Evolutionary conservation across 2,113 vertebrate species (phyloP), one percentile per base, ranked within the genome.

Genomic region (Seriola aureovittata): DNA sequence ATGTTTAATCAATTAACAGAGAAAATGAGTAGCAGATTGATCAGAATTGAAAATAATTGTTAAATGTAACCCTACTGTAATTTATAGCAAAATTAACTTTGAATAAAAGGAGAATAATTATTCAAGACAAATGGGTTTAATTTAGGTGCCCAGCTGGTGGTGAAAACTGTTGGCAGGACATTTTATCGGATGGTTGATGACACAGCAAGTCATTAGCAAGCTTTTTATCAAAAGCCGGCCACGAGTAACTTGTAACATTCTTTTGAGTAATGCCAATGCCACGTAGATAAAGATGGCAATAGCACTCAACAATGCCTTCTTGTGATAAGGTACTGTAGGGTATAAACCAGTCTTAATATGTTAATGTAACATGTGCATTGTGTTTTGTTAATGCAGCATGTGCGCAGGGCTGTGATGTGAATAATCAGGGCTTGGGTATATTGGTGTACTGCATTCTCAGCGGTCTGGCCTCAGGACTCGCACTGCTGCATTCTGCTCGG

Each of bases 401-500:
- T 75, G 38, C 79, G 79, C 50, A 67, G 62, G 67, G 70, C 75
- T 82, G 75, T 70, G 77, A 85, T 86, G 84, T 81, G 84, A 90
- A 82, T 90, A 86, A 88, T 91, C 80, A 32, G 88, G 71, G 71
- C 64, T 82, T 48, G 80, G 71, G 84, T 68, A 79, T 85, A 69
- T 80, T 79, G 71, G 78, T 4, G 67, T 86, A 78, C 59, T 89
- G 87, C 83, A 75, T 90, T 89, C 84, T 82, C 89, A 91, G 80
- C 85, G 34, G 73, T 88, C 73, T 80, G 85, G 80, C 82, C 68
- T 63, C 64, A 78, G 81, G 86, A 87, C 86, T 85, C n/a, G 12
- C 73, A 74, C 72, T 71, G 85, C 82, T 87, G 82, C 78, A 83
- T 85, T 89, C 88, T 90, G 87, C 84, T 82, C 21, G 42, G 72